A percentile compares a stretch with the other conserved stretches of the same genome.
These are phyloP conservation scores for Eurystomus gularis DNA, from an alignment of 2,113 vertebrate species.

Conservation along the genomic window DNA sequence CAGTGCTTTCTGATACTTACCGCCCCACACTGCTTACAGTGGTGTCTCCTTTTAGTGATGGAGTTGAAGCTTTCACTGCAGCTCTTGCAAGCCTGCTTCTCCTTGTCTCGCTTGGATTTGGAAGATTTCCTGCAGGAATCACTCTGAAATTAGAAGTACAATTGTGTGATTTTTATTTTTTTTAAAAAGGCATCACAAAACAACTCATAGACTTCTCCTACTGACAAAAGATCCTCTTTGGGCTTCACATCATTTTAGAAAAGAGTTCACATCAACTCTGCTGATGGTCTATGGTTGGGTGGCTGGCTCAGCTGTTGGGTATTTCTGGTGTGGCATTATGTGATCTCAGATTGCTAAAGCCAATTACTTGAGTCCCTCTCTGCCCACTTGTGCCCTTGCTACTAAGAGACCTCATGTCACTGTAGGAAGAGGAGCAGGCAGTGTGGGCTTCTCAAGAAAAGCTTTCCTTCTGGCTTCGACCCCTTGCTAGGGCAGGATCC, in stretches of 20 bases:
- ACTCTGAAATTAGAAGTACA: slow-evolving; percentile 44
- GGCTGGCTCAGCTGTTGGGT: neutral
- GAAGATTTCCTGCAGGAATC: slow-evolving; percentile 82
- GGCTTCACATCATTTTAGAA: neutral
- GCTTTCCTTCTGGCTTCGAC: neutral
- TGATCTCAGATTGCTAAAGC: neutral
- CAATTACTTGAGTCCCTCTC: neutral
- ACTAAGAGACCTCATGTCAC: neutral
- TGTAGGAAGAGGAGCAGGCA: neutral
- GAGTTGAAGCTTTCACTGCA: slow-evolving; percentile 92
- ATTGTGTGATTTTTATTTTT: neutral
- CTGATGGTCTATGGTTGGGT: neutral
- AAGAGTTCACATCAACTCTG: neutral
- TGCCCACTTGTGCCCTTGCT: neutral
- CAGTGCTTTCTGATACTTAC: slow-evolving; percentile 72
- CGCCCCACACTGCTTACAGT: slow-evolving; percentile 90
- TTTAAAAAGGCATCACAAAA: neutral
- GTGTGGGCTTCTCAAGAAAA: neutral
- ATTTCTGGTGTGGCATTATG: fast-evolving
- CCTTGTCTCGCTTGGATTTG: slow-evolving; percentile 88
- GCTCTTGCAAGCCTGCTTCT: slow-evolving; percentile 91
- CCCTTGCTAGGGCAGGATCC: too few relatives aligned
- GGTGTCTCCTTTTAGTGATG: slow-evolving; percentile 92
- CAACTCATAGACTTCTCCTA: neutral
- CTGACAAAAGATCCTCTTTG: neutral